Evolutionary conservation across 2,797 vertebrate species (phyloP), one percentile per base, ranked within the genome.

Genomic region (Myotis daubentonii): DNA sequence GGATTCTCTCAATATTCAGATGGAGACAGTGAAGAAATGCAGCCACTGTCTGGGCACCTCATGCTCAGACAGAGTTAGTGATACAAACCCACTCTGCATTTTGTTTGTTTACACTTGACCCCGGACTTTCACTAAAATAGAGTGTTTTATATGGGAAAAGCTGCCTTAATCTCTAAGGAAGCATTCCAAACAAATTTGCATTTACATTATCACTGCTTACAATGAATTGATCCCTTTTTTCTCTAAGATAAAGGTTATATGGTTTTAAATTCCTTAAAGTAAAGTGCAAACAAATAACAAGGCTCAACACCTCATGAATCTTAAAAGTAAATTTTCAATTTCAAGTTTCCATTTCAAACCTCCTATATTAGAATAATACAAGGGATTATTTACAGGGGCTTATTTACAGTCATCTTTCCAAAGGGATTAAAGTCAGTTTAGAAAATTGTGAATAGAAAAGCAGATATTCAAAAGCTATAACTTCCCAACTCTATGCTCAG

Each of bases 291-390:
- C 13, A 85, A 79, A 60, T 2, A 75, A 38, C 57, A 80, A 15
- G 1, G 0, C 30, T 23, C 36, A 2, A 83, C 93, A 47, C n/a
- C 36, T 87, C 83, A 68, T 74, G 49, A 81, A 68, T 74, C 41
- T 78, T 93, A 71, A 91, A 82, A 94, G 44, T 57, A 76, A 60
- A 8, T 30, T 87, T 91, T 86, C 12, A 53, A 81, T 78, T 38
- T 95, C 41, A 87, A 13, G 8, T 92, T 95, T 83, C 22, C 28
- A 65, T 84, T 62, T 72, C 15, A 84, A 87, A 33, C 1, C 19
- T 93, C 38, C 16, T 60, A 10, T 13, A 68, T 83, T 87, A 86
- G 38, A 95, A 84, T 62, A 80, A 55, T 23, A 87, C 74, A 90
- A 53, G 5, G 9, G 1, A 2, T 51, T 95, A 44, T 44, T 44